Base-by-base conservation (phyloP, 2,888 invertebrate genomes). In the Crossocerus cetratus region DNA sequence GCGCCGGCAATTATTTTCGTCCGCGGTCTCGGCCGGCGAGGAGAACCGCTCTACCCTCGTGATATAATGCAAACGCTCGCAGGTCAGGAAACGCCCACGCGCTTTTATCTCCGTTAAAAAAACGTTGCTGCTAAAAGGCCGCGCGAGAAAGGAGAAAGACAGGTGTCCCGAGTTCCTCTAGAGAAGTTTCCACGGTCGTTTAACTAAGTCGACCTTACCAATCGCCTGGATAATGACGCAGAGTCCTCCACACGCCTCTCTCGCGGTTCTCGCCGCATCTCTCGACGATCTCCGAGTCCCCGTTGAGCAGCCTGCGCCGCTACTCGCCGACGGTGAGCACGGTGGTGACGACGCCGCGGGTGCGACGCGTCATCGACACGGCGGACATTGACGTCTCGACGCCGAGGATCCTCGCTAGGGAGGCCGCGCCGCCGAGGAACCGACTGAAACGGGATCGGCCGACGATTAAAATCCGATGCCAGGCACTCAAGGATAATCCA, bases 331-430 rank as follows among this genome's bases (percentile, higher is more conserved):
- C 32, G 5, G 32, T 32, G 32, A 32, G 32, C 11, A 78, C 82
- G 0, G 49, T 74, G 1, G 45, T 84, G 8, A 87, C 92, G 1
- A 91, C 93, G 1, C 32, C 32, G 3, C 93, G 94, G 64, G 95
- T 96, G 1, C 93, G 95, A 61, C 93, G 94, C 79, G 84, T 88
- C 8, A 95, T 96, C 76, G 96, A 96, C 88, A 96, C 96, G 2
- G 95, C 96, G 42, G 96, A 96, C 87, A 97, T 97, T 79, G 96
- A 97, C 88, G 96, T 97, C 0, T 95, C 96, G 0, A 93, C 93
- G 75, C 86, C 86, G 0, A 83, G 84, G 74, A 84, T 84, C 13
- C 57, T 84, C 0, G 44, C 85, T 0, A 78, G 78, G 18, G 82
- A 84, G 0, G 73, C 74, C 0, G 66, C 56, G 11, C 86, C 56